A percentile compares a stretch with the other conserved stretches of the same genome.
phyloP scores from a whole-genome alignment of 2,113 vertebrate genomes.

The Mungos mungo region DNA sequence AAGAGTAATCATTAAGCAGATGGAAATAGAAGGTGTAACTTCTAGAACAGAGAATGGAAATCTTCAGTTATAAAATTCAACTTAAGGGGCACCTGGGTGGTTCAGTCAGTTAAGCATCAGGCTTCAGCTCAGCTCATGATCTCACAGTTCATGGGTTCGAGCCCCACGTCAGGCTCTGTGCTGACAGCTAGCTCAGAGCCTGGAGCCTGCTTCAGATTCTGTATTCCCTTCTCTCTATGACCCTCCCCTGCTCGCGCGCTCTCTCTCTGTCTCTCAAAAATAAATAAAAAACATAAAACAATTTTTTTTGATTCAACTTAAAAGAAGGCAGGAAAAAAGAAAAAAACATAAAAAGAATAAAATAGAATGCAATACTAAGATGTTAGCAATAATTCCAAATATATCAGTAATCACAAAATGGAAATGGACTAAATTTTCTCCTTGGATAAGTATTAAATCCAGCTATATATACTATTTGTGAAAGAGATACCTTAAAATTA shows the following conservation, averaged over 20 bases:
- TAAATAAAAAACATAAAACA: no score
- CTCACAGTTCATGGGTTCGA: no score
- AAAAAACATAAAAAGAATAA: background rate
- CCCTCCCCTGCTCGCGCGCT: no score
- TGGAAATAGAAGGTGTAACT: background rate
- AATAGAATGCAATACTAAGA: background rate
- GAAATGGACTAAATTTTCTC: background rate
- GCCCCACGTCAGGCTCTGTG: no score
- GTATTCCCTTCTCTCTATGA: no score
- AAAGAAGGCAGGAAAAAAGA: background rate
- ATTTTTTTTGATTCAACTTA: background rate
- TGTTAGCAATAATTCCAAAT: conserved; percentile 26
- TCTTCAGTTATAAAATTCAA: background rate
- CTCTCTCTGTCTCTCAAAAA: no score
- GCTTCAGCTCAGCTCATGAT: no score
- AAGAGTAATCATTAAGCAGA: background rate
- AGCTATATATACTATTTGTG: conserved; percentile 25
- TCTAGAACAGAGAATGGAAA: background rate
- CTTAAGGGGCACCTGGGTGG: background rate
- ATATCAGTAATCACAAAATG: background rate
- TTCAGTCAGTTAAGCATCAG: no score
- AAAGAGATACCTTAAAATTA: conserved; percentile 17
- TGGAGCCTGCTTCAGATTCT: no score
- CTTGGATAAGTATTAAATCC: conserved; percentile 26
- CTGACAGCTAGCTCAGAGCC: no score